Evolutionary conservation across 2,113 vertebrate genomes (phyloP), one percentile per base, ranked within the genome.

Genomic region (Bufo gargarizans): DNA sequence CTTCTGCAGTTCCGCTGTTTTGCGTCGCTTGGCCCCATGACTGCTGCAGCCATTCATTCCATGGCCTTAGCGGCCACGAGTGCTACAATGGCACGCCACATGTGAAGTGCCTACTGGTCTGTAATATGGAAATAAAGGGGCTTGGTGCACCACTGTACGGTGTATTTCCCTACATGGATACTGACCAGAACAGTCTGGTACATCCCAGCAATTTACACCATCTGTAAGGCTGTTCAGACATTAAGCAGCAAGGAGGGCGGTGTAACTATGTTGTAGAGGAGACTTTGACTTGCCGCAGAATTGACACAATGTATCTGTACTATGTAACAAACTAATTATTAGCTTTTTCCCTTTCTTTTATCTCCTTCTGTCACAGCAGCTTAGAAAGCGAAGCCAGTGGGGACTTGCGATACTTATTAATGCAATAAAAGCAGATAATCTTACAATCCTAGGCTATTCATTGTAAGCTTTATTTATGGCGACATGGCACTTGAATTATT

Each of bases 321-420:
- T 86, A 77, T 87, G 77, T 81, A 87, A 87, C 86, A 80, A 87
- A 87, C 53, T 87, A 87, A 87, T 87, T 87, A 87, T 87, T 87
- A 87, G 78, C 78, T 47, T 87, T 80, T 87, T 77, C 78, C 61
- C 78, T 87, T 74, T 61, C 86, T 74, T 82, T 81, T 87, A 87
- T 87, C 86, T 87, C 33, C 45, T 87, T 87, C 78, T 87, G 65
- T 87, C 86, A 82, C 77, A 87, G 61, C 78, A 59, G 86, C 78
- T 87, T 74, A 87, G 86, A 82, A 82, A 82, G 74, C 67, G 59
- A 79, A 87, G 78, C 86, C 86, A 82, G 77, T 87, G 76, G 86
- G 86, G 86, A 87, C 63, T 74, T 81, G 86, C 59, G 78, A 82
- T 87, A 87, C 86, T 87, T 87, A 87, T 87, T 81, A 87, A 87